Base-by-base conservation (phyloP, 2,888 invertebrate genomes). In the Anthoptus insignis region DNA sequence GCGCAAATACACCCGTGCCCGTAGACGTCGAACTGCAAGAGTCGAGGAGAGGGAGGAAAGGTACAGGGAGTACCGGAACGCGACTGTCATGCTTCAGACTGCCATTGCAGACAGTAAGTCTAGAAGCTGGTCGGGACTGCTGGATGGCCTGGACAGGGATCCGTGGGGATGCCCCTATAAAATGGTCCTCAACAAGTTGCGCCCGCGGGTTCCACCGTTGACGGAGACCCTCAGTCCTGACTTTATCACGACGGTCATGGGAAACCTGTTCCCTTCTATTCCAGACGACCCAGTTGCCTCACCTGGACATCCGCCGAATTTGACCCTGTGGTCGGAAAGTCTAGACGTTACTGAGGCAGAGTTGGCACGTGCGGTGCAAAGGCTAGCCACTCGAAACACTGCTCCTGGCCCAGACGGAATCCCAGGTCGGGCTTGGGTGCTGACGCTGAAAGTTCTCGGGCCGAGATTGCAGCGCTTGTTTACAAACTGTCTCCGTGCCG, bases 151-250 rank as follows among this genome's bases (percentile, higher is more conserved):
- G n/a, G n/a, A n/a, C n/a, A n/a, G n/a, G n/a, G n/a, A n/a, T n/a
- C n/a, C n/a, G n/a, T n/a, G n/a, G n/a, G n/a, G n/a, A n/a, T n/a
- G n/a, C n/a, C n/a, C n/a, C n/a, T n/a, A n/a, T n/a, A n/a, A n/a
- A n/a, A n/a, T n/a, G n/a, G n/a, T n/a, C n/a, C n/a, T n/a, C n/a
- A n/a, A n/a, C 1, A 69, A 72, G 34, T 52, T 72, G 1, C 24
- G 67, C 5, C 64, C 67, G 6, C 68, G 68, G 65, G 47, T 67
- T 8, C 69, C 68, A 13, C 65, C 72, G 0, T 9, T 69, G 14
- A 69, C 67, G 22, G 65, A 61, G 24, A 72, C 65, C 1, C 19
- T 69, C 0, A 65, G 61, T 7, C 27, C 27, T 5, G n/a, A 27
- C 3, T 27, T 5, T 27, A 3, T 13, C 54, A 21, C 21, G 9